phyloP scores from a whole-genome alignment of 2,113 vertebrate genomes.

The Oncorhynchus mykiss region DNA sequence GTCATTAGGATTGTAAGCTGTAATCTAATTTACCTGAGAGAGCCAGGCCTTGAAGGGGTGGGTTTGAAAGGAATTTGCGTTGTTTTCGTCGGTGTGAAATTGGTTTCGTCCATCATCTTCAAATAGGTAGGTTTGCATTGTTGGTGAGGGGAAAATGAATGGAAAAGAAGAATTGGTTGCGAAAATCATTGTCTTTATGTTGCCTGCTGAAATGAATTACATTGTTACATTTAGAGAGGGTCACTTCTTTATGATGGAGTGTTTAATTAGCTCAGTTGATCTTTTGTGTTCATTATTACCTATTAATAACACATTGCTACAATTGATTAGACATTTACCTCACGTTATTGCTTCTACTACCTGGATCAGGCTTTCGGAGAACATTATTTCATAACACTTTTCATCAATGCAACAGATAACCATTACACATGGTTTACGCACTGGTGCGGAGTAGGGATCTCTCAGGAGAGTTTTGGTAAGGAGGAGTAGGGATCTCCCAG shows the following conservation, averaged over 20 bases:
- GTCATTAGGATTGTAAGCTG: conserved; percentile 64
- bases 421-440: too few relatives aligned
- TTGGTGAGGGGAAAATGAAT: conserved; percentile 42
- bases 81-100: conserved; percentile 58
- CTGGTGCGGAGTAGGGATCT: too few relatives aligned
- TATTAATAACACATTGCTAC: not conserved
- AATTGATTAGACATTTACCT: not conserved
- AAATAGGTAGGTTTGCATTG: conserved; percentile 31
- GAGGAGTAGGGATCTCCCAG: too few relatives aligned
- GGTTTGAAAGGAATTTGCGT: conserved; percentile 49
- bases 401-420: not conserved
- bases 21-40: conserved; percentile 51
- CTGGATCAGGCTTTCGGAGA: not conserved
- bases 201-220: conserved; percentile 18
- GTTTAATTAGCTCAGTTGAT: not conserved
- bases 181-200: conserved; percentile 46
- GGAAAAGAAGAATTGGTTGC: conserved; percentile 53
- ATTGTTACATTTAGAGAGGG: not conserved
- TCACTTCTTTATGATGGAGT: not conserved
- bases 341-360: not conserved
- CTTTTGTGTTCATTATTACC: not conserved
- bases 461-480: too few relatives aligned
- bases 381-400: not conserved
- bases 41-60: not conserved
- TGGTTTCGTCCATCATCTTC: conserved; percentile 65